A percentile compares a stretch with the other conserved stretches of the same genome.
phyloP scores from a whole-genome alignment of 1,140 invertebrate genomes.

The Stegodyphus dumicola region DNA sequence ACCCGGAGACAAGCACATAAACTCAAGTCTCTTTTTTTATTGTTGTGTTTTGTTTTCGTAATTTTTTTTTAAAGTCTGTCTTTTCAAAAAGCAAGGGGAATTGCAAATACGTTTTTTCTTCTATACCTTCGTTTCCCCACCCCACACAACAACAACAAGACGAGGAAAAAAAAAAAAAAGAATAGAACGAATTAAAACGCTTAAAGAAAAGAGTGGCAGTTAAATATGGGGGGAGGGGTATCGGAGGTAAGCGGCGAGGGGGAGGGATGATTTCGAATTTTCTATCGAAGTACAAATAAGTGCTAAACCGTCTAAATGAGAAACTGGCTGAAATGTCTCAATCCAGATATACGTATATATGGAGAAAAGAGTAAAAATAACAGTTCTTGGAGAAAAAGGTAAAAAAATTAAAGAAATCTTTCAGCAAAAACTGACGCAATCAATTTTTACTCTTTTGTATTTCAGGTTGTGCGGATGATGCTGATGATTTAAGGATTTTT shows the following conservation, averaged over 20 bases:
- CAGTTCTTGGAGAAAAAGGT: constrained; percentile 19
- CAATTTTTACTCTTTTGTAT: constrained; percentile 61
- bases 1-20: constrained; percentile 26
- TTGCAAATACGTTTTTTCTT: constrained; percentile 41
- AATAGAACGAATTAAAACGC: constrained; percentile 55
- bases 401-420: constrained; percentile 47
- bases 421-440: constrained; percentile 59
- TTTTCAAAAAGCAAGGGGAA: constrained; percentile 44
- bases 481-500: constrained; percentile 60
- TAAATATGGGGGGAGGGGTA: constrained; percentile 38
- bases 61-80: constrained; percentile 42
- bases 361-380: constrained; percentile 40
- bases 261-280: constrained; percentile 53
- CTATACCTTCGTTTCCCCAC: background rate
- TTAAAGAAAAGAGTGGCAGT: constrained; percentile 60
- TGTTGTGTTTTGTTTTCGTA: constrained; percentile 1
- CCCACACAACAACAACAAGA: constrained; percentile 39
- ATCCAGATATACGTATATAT: constrained; percentile 33
- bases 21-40: background rate
- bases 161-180: constrained; percentile 21
- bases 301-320: constrained; percentile 60
- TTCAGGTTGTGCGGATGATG: constrained; percentile 53
- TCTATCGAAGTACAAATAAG: constrained; percentile 60
- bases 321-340: constrained; percentile 45
- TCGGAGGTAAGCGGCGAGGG: background rate